Evolutionary conservation across 1,140 invertebrate species (phyloP), one percentile per base, ranked within the genome.

Genomic region (Neuroterus valhalla): DNA sequence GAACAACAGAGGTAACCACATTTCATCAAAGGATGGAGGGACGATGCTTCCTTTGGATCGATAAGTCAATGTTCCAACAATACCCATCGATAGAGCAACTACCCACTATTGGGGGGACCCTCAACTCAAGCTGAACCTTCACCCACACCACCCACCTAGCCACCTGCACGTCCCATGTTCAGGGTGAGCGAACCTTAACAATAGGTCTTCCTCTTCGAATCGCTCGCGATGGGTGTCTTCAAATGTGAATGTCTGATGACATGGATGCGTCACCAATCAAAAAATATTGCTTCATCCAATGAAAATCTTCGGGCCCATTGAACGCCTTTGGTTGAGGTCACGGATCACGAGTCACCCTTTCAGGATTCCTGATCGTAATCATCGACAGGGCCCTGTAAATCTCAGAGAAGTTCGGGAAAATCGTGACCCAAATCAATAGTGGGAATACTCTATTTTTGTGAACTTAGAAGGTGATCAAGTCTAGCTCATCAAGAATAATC

Each of bases 1-100:
- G 84, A 86, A 86, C 84, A 87, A 87, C 85, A 79, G 83, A 84
- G 82, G 80, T 84, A 83, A 86, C 84, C 84, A 78, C 82, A 83
- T 86, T 86, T 80, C 81, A 87, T 85, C 79, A 81, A 77, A 76
- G 78, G 72, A 75, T 76, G 75, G 81, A 77, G 75, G 81, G 75
- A 71, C 77, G 77, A 66, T 78, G 77, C 80, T 82, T 81, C 76
- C 78, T 74, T 74, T 74, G 72, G 85, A 77, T 86, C 85, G 81
- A 86, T 86, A 86, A 86, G 84, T 86, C 84, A 85, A 86, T 86
- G 84, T 79, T 81, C 78, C 80, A 74, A 85, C 83, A 85, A 86
- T 86, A 75, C 77, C 75, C 73, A 81, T 85, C 84, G 82, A 82
- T 80, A 80, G 82, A 77, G 78, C 76, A 77, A n/a, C n/a, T n/a